These are phyloP conservation scores for Drosophila nr. medialis DNA, from an alignment of 2,888 invertebrate species.

Conservation along the genomic window DNA sequence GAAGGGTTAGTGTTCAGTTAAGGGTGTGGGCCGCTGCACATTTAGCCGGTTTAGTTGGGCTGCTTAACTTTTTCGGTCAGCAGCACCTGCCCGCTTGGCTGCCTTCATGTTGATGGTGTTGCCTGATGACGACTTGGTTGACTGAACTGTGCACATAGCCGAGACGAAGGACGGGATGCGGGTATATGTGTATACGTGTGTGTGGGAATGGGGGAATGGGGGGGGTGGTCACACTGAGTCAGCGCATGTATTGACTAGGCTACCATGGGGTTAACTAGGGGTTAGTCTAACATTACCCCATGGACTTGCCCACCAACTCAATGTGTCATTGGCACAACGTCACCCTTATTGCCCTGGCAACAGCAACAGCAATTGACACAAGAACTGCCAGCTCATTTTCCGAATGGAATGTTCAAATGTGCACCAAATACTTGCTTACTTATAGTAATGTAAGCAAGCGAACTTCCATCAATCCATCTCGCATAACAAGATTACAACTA, in stretches of 20 bases:
- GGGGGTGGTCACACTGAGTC: constrained; percentile 28
- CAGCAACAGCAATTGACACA: constrained; percentile 16
- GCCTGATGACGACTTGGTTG: constrained; percentile 39
- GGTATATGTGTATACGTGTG: neutral
- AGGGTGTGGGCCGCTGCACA: constrained; percentile 28
- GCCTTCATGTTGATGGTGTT: constrained; percentile 34
- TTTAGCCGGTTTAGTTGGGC: constrained; percentile 34
- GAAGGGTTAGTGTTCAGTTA: neutral
- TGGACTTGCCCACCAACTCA: constrained; percentile 37
- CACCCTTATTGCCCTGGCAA: constrained; percentile 29
- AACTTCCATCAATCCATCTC: neutral
- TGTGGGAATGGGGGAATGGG: neutral
- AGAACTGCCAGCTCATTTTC: neutral
- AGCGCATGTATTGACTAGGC: constrained; percentile 43
- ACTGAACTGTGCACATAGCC: constrained; percentile 30
- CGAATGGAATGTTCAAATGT: neutral
- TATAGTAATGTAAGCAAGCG: neutral
- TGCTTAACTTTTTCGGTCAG: constrained; percentile 58
- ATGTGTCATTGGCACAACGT: constrained; percentile 66
- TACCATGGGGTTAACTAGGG: constrained; percentile 45
- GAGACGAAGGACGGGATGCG: neutral
- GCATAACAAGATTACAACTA: no score
- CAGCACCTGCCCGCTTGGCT: constrained; percentile 54
- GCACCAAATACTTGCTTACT: no score
- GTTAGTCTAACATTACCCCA: constrained; percentile 41